A percentile compares a stretch with the other conserved stretches of the same genome.
phyloP scores from a whole-genome alignment of 2,113 vertebrate species.

The Hippotragus niger region DNA sequence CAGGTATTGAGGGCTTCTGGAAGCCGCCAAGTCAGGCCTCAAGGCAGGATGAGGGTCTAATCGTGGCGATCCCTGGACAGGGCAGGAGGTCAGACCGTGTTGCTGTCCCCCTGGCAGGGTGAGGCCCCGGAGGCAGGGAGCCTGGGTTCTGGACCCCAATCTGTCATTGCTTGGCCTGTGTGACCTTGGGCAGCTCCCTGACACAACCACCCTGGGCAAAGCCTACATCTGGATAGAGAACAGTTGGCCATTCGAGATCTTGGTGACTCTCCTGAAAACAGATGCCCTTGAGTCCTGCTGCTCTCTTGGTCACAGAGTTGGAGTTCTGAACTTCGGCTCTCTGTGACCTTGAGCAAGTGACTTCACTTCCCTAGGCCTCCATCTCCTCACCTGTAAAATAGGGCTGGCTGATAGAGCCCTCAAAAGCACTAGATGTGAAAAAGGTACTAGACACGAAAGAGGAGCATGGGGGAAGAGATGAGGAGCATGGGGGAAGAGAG shows the following conservation, averaged over 20 bases:
- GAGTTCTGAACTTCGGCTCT: not conserved
- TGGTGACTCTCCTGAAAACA: not conserved
- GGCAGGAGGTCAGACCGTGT: not conserved
- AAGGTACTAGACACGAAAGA: not conserved
- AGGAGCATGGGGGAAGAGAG: not conserved
- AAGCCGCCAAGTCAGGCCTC: not conserved
- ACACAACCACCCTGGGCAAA: not conserved
- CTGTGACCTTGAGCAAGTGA: conserved; percentile 32
- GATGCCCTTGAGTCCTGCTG: not conserved
- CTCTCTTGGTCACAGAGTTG: not conserved
- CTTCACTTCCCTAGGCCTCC: not conserved
- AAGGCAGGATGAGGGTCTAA: not conserved
- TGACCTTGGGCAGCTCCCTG: conserved; percentile 40
- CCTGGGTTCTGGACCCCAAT: no score
- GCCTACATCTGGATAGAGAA: not conserved
- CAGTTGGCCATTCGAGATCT: not conserved
- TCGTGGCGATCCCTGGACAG: not conserved
- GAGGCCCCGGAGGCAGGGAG: not conserved
- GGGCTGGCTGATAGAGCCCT: not conserved
- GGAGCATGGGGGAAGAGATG: not conserved
- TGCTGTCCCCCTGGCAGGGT: not conserved
- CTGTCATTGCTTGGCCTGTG: not conserved
- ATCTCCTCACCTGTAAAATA: not conserved
- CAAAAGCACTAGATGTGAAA: not conserved
- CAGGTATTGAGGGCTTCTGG: not conserved